phyloP scores from a whole-genome alignment of 53 echinoderm and acorn worm genomes.

The Apostichopus leukothele region DNA sequence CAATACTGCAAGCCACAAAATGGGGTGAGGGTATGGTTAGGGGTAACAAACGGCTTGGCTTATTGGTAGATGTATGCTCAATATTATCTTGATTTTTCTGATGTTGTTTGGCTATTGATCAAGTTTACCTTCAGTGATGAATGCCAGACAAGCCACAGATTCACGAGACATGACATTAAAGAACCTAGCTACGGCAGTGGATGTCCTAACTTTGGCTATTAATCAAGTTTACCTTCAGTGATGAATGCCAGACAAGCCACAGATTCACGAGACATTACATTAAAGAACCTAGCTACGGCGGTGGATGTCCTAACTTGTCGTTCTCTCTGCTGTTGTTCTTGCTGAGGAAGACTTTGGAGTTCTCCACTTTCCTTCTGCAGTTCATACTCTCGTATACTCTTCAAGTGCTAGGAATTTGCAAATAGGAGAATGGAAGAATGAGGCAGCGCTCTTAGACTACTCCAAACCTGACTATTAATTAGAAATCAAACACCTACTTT shows the following conservation, averaged over 20 bases:
- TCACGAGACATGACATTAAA: slow-evolving; percentile 92
- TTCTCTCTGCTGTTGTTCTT: slow-evolving; percentile 78
- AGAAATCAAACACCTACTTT: too few species aligned
- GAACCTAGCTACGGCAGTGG: slow-evolving; percentile 75
- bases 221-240: slow-evolving; percentile 55
- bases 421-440: background rate
- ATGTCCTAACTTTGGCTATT: slow-evolving; percentile 47
- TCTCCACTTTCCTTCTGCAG: slow-evolving; percentile 69
- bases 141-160: slow-evolving; percentile 77
- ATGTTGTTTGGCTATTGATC: too few species aligned
- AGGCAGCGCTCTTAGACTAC: background rate
- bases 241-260: slow-evolving; percentile 83
- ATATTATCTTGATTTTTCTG: background rate
- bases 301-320: slow-evolving; percentile 63
- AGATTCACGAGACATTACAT: slow-evolving; percentile 96
- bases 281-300: slow-evolving; percentile 85
- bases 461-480: too few species aligned
- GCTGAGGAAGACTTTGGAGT: slow-evolving; percentile 61
- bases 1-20: too few species aligned
- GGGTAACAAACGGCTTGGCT: too few species aligned
- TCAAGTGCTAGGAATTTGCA: slow-evolving; percentile 66
- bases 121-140: slow-evolving; percentile 62
- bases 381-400: slow-evolving; percentile 84
- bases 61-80: too few species aligned
- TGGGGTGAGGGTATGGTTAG: too few species aligned